These are phyloP conservation scores for Zalophus californianus DNA, from an alignment of 2,797 vertebrate genomes.

Conservation along the genomic window DNA sequence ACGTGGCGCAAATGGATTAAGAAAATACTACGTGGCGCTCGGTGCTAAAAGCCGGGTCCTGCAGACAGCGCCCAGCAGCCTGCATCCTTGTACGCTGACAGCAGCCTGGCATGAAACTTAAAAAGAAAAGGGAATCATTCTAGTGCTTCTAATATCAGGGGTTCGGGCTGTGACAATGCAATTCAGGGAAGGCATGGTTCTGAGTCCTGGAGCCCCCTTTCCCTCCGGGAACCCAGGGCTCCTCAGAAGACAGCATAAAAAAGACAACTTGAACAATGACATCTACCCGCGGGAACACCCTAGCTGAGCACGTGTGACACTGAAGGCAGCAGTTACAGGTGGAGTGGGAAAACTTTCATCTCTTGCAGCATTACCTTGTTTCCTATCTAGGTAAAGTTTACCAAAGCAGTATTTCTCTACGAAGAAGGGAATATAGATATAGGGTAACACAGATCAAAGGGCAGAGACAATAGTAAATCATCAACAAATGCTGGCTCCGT, in stretches of 20 bases:
- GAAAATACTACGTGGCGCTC: neutral
- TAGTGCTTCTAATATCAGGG: neutral
- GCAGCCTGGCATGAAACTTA: neutral
- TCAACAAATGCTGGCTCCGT: too few relatives aligned
- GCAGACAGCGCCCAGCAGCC: too few relatives aligned
- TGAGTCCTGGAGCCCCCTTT: neutral
- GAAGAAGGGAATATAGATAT: neutral
- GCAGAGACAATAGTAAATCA: neutral
- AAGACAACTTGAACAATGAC: neutral
- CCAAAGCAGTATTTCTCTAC: neutral
- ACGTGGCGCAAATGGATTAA: neutral
- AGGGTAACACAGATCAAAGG: neutral
- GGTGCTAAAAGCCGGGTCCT: neutral
- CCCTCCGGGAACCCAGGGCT: neutral
- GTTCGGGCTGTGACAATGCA: neutral
- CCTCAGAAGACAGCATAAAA: neutral
- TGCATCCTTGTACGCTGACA: neutral
- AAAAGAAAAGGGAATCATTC: neutral
- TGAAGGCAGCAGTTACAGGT: neutral
- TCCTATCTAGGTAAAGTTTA: conserved; percentile 26
- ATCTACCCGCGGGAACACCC: neutral
- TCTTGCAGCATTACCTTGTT: neutral
- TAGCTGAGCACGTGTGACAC: neutral
- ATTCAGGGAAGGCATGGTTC: neutral
- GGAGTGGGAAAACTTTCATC: neutral